Conservation (phyloP, 2,797 vertebrate species). For the Esox masquinongy region DNA sequence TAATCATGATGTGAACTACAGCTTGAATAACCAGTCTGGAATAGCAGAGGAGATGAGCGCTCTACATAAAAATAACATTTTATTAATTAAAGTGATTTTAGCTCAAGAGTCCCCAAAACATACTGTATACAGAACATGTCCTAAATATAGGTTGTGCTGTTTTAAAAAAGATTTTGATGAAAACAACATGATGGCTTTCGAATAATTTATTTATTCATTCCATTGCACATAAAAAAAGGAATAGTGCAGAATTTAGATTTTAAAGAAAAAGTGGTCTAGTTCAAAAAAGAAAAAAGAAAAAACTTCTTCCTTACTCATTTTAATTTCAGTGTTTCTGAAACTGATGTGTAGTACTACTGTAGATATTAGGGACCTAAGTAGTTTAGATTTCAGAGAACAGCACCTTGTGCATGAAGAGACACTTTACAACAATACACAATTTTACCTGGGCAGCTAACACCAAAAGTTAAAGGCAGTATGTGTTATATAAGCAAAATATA, state of each 20-base stretch:
- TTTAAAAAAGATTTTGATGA: neutral
- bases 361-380: neutral
- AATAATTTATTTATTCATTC: too few relatives aligned
- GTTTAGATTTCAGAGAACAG: neutral
- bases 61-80: constrained; percentile 38
- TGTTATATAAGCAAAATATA: neutral
- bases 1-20: constrained; percentile 32
- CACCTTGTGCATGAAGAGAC: neutral
- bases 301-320: neutral
- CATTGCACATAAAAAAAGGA: too few relatives aligned
- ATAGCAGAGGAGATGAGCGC: constrained; percentile 29
- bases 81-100: constrained; percentile 21
- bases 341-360: neutral
- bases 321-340: neutral
- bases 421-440: neutral
- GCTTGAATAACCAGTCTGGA: constrained; percentile 43
- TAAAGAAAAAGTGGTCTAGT: too few relatives aligned
- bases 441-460: neutral
- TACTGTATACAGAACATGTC: constrained; percentile 13
- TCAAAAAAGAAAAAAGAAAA: too few relatives aligned
- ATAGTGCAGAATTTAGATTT: too few relatives aligned
- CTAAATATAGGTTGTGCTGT: neutral
- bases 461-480: neutral
- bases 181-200: neutral
- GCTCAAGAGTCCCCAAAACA: constrained; percentile 35